Evolutionary conservation across 1,140 invertebrate genomes (phyloP), one percentile per base, ranked within the genome.

Genomic region (Oryzaephilus surinamensis): DNA sequence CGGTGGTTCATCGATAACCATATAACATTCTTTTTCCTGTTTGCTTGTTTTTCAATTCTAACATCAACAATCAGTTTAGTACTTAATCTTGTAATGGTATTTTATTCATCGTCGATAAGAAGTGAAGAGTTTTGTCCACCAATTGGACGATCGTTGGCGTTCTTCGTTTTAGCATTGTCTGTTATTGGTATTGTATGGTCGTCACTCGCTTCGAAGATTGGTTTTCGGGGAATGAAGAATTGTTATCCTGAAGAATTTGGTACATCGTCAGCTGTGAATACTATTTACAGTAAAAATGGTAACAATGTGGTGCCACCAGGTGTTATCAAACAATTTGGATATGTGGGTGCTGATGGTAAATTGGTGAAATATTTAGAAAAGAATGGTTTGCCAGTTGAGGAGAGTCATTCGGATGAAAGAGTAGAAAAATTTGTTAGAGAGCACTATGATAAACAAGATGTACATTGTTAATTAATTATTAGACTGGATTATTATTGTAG

Each of bases 1-100:
- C 55, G 64, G 36, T 79, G 76, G 76, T 79, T 78, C 56, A 67
- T 77, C 17, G 75, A 79, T 46, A 62, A 67, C 18, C 76, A 78
- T 48, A 77, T 79, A 38, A 63, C 63, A 0, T 71, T 71, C 60
- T 67, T 77, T 45, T 77, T 77, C 41, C 55, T 70, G 33, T 62
- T 63, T 40, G 69, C 69, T 1, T 46, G 62, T 26, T 36, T 71
- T 17, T 70, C 71, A 2, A 64, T 66, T 0, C 10, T 69, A 11
- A 50, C 69, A 6, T 64, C 70, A 0, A 42, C 64, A 1, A 44
- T 63, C n/a, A n/a, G n/a, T 2, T 52, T 48, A 19, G 11, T 53
- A 2, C 29, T 50, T 4, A 24, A n/a, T 6, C 8, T 24, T n/a
- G n/a, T n/a, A n/a, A n/a, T 10, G 23, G 5, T 10, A 24, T 24